These are phyloP conservation scores for Dasyurus viverrinus DNA, from an alignment of 2,113 vertebrate genomes.

Conservation along the genomic window DNA sequence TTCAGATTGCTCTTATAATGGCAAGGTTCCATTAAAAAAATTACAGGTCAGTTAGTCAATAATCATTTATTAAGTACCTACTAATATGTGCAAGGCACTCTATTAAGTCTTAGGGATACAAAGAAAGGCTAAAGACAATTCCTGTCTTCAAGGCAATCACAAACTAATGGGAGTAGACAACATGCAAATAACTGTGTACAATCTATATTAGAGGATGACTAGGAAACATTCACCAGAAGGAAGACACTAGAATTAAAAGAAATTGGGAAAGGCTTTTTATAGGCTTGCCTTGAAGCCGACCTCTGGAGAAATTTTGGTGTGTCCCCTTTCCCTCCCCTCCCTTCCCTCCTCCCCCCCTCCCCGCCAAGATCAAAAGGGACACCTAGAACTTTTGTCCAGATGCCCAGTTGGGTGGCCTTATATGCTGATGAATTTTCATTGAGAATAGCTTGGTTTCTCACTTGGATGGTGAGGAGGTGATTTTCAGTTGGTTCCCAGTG, in stretches of 20 bases:
- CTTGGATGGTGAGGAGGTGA: background rate
- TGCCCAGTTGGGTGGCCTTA: background rate
- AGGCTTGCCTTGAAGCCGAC: background rate
- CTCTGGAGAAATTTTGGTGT: background rate
- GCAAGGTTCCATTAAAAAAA: background rate
- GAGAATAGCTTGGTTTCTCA: background rate
- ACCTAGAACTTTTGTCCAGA: background rate
- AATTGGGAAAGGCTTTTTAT: background rate
- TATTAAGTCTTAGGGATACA: background rate
- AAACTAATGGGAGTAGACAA: background rate
- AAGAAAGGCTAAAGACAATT: background rate
- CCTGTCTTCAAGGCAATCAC: background rate
- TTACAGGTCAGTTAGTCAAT: background rate
- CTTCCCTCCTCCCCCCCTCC: too few species aligned
- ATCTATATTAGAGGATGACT: background rate
- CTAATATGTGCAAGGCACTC: background rate
- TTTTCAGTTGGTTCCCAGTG: background rate
- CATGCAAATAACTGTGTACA: background rate
- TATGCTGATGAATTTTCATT: background rate
- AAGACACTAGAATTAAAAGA: background rate
- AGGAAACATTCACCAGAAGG: background rate
- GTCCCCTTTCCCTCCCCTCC: too few species aligned
- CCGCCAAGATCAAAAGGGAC: background rate
- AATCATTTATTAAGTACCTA: background rate
- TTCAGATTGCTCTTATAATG: background rate